A percentile compares a stretch with the other conserved stretches of the same genome.
phyloP scores from a whole-genome alignment of 2,113 vertebrate genomes.

The Mesoclemmys tuberculata region DNA sequence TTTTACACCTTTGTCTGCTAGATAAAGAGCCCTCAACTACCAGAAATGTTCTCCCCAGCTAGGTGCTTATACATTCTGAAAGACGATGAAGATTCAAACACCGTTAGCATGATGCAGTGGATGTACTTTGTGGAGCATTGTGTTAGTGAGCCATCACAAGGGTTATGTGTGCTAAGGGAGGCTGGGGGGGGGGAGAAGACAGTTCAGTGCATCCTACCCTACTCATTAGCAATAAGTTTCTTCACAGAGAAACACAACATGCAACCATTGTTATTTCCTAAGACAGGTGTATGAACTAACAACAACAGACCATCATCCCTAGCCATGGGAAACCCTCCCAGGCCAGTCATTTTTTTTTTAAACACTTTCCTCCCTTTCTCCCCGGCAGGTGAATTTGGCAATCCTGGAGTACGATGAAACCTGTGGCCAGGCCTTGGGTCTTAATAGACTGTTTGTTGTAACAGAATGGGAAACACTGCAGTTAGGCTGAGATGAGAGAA shows the following conservation, averaged over 20 bases:
- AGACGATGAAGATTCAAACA: not conserved
- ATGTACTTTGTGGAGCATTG: not conserved
- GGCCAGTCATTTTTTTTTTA: not conserved
- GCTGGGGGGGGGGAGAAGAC: too few relatives aligned
- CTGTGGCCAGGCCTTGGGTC: conserved; percentile 17
- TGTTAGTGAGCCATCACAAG: not conserved
- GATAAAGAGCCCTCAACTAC: not conserved
- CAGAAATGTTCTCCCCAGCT: not conserved
- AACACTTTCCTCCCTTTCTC: not conserved
- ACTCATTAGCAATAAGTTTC: not conserved
- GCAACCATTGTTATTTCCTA: not conserved
- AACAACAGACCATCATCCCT: not conserved
- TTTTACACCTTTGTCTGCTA: not conserved
- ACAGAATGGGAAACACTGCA: conserved; percentile 42
- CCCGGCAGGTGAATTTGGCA: conserved; percentile 2
- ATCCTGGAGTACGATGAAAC: not conserved
- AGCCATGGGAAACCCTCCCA: not conserved
- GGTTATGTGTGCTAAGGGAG: not conserved
- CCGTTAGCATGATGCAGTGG: not conserved
- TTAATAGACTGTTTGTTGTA: conserved; percentile 10
- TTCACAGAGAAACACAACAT: not conserved
- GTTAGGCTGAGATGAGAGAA: not conserved
- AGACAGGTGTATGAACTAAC: not conserved
- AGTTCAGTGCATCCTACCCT: not conserved
- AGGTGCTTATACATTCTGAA: not conserved